A percentile compares a stretch with the other conserved stretches of the same genome.
These are phyloP conservation scores for Talpa occidentalis DNA, from an alignment of 2,113 vertebrate species.

Conservation along the genomic window DNA sequence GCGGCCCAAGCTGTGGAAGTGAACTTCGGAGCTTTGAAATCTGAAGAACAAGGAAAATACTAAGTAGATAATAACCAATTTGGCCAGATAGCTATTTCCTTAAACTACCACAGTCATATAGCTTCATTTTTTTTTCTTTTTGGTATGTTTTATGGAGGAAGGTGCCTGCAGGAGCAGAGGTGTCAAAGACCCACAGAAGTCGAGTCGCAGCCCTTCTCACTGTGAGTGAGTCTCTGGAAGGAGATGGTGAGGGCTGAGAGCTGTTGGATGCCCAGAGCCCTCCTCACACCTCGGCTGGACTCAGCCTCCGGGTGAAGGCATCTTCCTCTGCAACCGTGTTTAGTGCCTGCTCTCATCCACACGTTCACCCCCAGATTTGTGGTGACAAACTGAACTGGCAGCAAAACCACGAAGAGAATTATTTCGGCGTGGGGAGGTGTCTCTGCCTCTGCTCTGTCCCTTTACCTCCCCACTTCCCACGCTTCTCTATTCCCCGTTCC, in stretches of 20 bases:
- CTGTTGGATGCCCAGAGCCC: neutral
- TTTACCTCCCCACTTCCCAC: neutral
- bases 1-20: neutral
- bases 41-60: neutral
- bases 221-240: neutral
- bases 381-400: neutral
- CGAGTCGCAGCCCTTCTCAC: neutral
- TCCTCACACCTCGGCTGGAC: accelerated
- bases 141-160: neutral
- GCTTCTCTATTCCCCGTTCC: neutral
- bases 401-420: neutral
- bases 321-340: neutral
- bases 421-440: neutral
- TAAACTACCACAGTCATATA: neutral
- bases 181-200: neutral
- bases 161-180: neutral
- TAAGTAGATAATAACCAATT: neutral
- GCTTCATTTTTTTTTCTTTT: neutral
- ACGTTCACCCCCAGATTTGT: too few species aligned
- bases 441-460: neutral
- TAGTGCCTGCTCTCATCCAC: too few species aligned
- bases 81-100: neutral
- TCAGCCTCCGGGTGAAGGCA: neutral
- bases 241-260: neutral
- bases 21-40: neutral